Evolutionary conservation across 2,113 vertebrate genomes (phyloP).

Genomic region (Lates calcarifer): DNA sequence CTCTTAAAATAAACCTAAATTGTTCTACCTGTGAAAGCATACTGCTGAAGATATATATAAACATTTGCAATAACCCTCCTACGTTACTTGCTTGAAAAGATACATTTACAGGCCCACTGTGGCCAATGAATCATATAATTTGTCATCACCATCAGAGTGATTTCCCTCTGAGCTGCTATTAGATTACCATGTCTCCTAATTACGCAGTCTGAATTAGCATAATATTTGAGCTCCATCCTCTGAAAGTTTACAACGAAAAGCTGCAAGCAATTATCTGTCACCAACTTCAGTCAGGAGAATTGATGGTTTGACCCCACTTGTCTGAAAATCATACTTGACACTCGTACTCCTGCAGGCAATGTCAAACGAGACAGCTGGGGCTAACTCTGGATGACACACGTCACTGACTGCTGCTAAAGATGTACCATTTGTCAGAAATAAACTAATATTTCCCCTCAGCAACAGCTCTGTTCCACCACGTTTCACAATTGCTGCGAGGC

Average conservation of each 20-base stretch:
- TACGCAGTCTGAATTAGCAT: slow-evolving; percentile 73
- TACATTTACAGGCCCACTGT: slow-evolving; percentile 58
- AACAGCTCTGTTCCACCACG: slow-evolving; percentile 48
- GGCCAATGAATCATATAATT: slow-evolving; percentile 72
- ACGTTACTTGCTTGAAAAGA: slow-evolving; percentile 43
- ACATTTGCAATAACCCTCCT: slow-evolving; percentile 16
- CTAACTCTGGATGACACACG: slow-evolving; percentile 71
- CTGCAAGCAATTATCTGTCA: slow-evolving; percentile 80
- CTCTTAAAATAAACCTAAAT: not conserved
- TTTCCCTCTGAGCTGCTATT: slow-evolving; percentile 71
- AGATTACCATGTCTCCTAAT: slow-evolving; percentile 73
- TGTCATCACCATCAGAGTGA: slow-evolving; percentile 64
- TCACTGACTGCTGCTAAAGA: slow-evolving; percentile 69
- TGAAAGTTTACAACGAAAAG: slow-evolving; percentile 73
- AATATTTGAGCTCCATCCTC: slow-evolving; percentile 63
- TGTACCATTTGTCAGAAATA: slow-evolving; percentile 74
- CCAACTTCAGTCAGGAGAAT: slow-evolving; percentile 67
- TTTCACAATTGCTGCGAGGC: slow-evolving; percentile 66
- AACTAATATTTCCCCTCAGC: slow-evolving; percentile 72
- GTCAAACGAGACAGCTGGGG: slow-evolving; percentile 78
- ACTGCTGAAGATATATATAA: slow-evolving; percentile 23
- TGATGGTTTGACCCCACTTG: slow-evolving; percentile 78
- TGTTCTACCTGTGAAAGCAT: slow-evolving; percentile 10
- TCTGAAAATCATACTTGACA: slow-evolving; percentile 76
- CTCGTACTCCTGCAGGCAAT: slow-evolving; percentile 77